phyloP scores from a whole-genome alignment of 23 tunicate genomes.

The Styela plicata region DNA sequence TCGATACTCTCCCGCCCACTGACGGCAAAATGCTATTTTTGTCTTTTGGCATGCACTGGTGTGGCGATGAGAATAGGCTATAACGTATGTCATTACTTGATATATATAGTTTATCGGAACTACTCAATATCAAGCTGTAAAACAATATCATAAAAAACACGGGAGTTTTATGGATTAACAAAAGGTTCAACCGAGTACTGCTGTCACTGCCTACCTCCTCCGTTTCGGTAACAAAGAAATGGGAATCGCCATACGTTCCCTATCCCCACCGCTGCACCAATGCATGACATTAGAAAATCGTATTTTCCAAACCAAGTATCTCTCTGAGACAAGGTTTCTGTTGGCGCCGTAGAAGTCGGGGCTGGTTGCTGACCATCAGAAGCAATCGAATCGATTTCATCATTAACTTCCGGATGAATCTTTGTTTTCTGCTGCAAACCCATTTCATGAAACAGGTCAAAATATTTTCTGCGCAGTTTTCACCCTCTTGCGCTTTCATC shows the following conservation, averaged over 20 bases:
- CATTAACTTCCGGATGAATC: not conserved
- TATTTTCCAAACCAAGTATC: constrained; percentile 90
- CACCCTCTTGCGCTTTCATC: too few species aligned
- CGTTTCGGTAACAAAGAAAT: constrained; percentile 87
- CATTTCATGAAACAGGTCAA: not conserved
- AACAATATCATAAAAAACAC: too few species aligned
- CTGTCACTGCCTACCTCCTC: constrained; percentile 71
- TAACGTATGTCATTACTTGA: too few species aligned
- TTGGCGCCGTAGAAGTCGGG: constrained; percentile 28
- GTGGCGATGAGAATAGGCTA: not conserved
- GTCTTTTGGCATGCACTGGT: not conserved
- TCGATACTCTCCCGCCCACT: too few species aligned
- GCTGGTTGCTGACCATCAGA: not conserved
- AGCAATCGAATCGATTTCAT: not conserved
- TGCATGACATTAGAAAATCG: constrained; percentile 89
- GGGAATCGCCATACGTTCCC: constrained; percentile 98
- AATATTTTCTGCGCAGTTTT: too few species aligned
- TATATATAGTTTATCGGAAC: too few species aligned
- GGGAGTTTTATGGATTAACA: too few species aligned
- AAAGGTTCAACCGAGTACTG: too few species aligned
- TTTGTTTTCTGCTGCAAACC: not conserved
- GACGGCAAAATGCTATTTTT: too few species aligned
- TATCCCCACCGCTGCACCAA: constrained; percentile 89
- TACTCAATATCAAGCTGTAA: too few species aligned
- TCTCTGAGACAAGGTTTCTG: constrained; percentile 55